phyloP scores from a whole-genome alignment of 35 echinoderm and acorn worm genomes.

The Ptychodera flava region DNA sequence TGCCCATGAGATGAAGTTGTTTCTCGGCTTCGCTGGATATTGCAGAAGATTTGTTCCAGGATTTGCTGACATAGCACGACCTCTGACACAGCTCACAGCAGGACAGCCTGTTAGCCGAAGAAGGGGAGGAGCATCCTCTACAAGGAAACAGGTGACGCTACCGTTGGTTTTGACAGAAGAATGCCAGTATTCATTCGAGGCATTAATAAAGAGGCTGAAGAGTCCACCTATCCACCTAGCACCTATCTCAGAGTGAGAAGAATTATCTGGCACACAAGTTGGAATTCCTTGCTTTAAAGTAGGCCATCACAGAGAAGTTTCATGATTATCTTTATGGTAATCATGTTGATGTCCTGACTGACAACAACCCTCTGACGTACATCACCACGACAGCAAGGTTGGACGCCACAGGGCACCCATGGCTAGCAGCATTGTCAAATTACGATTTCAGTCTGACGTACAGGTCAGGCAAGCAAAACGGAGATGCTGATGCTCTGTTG shows the following conservation, averaged over 20 bases:
- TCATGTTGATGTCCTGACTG: too few species aligned
- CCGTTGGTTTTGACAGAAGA: constrained; percentile 3
- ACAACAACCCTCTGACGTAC: constrained; percentile 27
- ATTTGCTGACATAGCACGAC: constrained; percentile 14
- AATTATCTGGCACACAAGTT: too few species aligned
- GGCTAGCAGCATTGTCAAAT: constrained; percentile 25
- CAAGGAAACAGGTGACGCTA: background rate
- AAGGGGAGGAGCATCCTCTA: background rate
- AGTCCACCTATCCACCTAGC: constrained; percentile 3
- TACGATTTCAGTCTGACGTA: constrained; percentile 40
- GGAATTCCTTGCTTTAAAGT: too few species aligned
- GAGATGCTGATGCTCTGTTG: constrained; percentile 43
- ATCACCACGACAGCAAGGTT: constrained; percentile 22
- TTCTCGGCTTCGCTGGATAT: constrained; percentile 22
- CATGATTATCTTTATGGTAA: too few species aligned
- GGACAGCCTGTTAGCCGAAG: background rate
- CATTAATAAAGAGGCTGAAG: background rate
- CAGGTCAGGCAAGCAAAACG: constrained; percentile 33
- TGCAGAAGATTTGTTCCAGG: constrained; percentile 20
- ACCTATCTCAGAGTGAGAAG: too few species aligned
- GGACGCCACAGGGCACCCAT: constrained; percentile 25
- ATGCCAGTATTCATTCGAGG: background rate
- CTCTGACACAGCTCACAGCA: constrained; percentile 7
- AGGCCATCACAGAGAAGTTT: too few species aligned
- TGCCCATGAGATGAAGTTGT: constrained; percentile 10